Evolutionary conservation across 2,113 vertebrate genomes (phyloP), one percentile per base, ranked within the genome.

Genomic region (Orientallactaga bullata): DNA sequence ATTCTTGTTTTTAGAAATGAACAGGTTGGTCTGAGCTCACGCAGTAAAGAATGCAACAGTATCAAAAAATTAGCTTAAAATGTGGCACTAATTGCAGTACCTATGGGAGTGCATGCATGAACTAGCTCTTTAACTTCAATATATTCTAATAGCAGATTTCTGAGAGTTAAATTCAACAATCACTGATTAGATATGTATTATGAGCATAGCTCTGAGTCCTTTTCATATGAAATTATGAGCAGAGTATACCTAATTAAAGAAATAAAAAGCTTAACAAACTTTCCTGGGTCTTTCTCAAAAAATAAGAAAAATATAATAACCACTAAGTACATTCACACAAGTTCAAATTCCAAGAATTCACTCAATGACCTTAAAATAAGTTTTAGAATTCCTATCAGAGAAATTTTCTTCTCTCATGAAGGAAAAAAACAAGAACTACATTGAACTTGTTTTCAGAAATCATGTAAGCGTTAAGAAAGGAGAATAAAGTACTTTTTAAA

Each of bases 1-100:
- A 84, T 79, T 86, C 84, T 95, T 81, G 61, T 81, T 95, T 88
- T 93, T 81, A 91, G 37, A 95, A 95, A 89, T 32, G 26, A 94
- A 85, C 42, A 95, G 47, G 85, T 72, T 94, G 88, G 12, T 66
- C 24, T 89, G 30, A 76, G 65, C 11, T 84, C 77, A 91, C 24
- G 39, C 47, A 90, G 86, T 23, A 90, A 32, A 81, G 24, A 80
- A 66, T 55, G 78, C 8, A 78, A 85, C 8, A 73, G 60, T 37
- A 84, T 35, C 66, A 5, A 81, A 95, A 83, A 66, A 66, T 63
- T 51, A 85, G 72, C 51, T 71, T 65, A 85, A 92, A 88, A 77
- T 28, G 35, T 3, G 60, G 28, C 4, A 90, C 12, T 61, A 77
- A 85, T 32, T 91, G 30, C 42, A 15, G 21, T 13, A 86, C 17